phyloP scores from a whole-genome alignment of 2,888 invertebrate genomes.

The Cyaniris semiargus region DNA sequence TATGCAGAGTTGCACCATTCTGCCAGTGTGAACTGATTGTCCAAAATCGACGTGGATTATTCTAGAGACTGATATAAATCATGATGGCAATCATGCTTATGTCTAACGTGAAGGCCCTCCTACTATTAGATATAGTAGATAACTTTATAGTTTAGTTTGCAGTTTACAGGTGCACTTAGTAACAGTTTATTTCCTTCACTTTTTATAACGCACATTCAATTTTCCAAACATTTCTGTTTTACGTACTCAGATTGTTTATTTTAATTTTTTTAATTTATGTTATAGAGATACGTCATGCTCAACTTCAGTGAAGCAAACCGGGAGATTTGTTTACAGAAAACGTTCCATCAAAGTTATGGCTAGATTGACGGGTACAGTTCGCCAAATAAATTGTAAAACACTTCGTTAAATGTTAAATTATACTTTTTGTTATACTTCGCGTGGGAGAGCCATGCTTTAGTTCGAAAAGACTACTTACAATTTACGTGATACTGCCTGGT shows the following conservation, averaged over 20 bases:
- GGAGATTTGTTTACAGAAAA: constrained; percentile 23
- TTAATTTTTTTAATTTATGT: constrained; percentile 8
- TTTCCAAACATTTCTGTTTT: constrained; percentile 21
- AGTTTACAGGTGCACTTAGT: not conserved
- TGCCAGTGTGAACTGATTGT: too few relatives aligned
- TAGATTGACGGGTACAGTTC: constrained; percentile 27
- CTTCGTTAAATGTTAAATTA: not conserved
- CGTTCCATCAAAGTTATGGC: constrained; percentile 20
- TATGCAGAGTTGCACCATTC: too few relatives aligned
- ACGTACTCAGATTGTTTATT: not conserved
- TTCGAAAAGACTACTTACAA: too few relatives aligned
- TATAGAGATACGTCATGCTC: constrained; percentile 13
- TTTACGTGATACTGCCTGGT: too few relatives aligned
- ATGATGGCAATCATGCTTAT: too few relatives aligned
- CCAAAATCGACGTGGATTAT: too few relatives aligned
- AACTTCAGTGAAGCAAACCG: not conserved
- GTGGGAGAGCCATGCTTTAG: too few relatives aligned
- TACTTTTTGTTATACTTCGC: too few relatives aligned
- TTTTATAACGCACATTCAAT: not conserved
- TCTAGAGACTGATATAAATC: too few relatives aligned
- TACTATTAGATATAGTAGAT: too few relatives aligned
- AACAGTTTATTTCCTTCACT: not conserved
- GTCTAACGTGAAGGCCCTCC: too few relatives aligned
- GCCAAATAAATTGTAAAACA: not conserved
- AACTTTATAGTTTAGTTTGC: too few relatives aligned